Evolutionary conservation across 2,797 vertebrate genomes (phyloP), one percentile per base, ranked within the genome.

Genomic region (Acanthiza pusilla): DNA sequence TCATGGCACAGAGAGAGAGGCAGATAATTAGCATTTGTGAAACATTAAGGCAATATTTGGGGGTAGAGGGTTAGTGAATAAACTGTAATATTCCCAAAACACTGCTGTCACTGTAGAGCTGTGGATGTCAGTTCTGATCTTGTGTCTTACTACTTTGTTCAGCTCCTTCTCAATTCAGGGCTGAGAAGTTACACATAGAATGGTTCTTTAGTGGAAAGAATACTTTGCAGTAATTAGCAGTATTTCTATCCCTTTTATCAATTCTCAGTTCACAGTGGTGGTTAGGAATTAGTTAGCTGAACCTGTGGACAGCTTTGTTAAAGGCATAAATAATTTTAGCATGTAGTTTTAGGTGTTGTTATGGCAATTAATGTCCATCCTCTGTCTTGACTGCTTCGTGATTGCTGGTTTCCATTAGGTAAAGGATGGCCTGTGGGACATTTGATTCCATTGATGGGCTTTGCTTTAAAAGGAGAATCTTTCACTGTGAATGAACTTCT

Each of bases 21-120:
- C 11, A 76, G 82, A 88, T 91, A 93, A 94, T 96, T 92, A 94
- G 84, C 11, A 68, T 86, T 94, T 91, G 54, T 89, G 88, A 63
- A 94, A 79, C 20, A 85, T 78, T 88, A 76, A 84, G 80, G 70
- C 60, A 94, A 48, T 94, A 68, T 95, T 95, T 94, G 30, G 54
- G 85, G 20, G n/a, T 86, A 78, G 54, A 65, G 80, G 30, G 10
- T 50, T 89, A 57, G 61, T 88, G 76, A 88, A 89, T 71, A 94
- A 91, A 82, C 53, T 43, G 16, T 55, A 86, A 74, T 70, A 66
- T 76, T 85, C 7, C 2, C 30, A 27, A 84, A 73, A 75, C 38
- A 4, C 9, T 42, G 20, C 61, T 89, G 38, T 70, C 18, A 26
- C 20, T 67, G 5, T 17, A 26, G 43, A 88, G 20, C 14, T 80